Base-by-base conservation (phyloP, 2,113 vertebrate species). In the Ursus arctos region DNA sequence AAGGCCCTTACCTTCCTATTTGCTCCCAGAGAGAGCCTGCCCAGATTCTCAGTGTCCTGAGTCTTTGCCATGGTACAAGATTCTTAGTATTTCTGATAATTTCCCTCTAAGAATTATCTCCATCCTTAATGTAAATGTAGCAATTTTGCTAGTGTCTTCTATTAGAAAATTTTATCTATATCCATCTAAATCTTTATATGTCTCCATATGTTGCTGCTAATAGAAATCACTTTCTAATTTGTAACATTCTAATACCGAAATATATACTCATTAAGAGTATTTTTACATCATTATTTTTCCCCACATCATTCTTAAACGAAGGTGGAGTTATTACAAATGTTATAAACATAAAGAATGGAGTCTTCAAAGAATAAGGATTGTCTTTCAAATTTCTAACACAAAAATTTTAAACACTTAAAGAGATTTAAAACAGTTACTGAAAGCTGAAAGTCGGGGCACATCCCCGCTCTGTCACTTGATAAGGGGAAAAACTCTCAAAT, bases 401-500 rank as follows among this genome's bases (percentile, higher is more conserved):
- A 91, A 51, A 80, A 26, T 5, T 61, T 82, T 87, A 21, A 95
- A 49, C 21, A 21, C 33, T 72, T 80, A 63, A 77, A 72, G 72
- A 43, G 3, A 72, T 85, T 87, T 43, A 65, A 77, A 77, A 63
- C 0, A 91, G n/a, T 79, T 49, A 19, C n/a, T 71, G 67, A 4
- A 99, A 99, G 98, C 92, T 97, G 98, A 99, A 99, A 96, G 98
- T 98, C 51, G 99, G 99, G 84, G 99, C 99, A 61, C 99, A 99
- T 90, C 99, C 99, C 96, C 99, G 97, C 96, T 99, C 99, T 0
- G 99, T 99, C 98, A 99, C 99, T 98, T 99, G 99, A 98, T 99
- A 99, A 12, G 99, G 99, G n/a, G 96, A 99, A 99, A 99, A 99
- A 93, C 99, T 99, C 98, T 99, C 99, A 97, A 97, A 99, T 93